Evolutionary conservation across 2,888 invertebrate species (phyloP), one percentile per base, ranked within the genome.

Genomic region (Sepioteuthis lessoniana): DNA sequence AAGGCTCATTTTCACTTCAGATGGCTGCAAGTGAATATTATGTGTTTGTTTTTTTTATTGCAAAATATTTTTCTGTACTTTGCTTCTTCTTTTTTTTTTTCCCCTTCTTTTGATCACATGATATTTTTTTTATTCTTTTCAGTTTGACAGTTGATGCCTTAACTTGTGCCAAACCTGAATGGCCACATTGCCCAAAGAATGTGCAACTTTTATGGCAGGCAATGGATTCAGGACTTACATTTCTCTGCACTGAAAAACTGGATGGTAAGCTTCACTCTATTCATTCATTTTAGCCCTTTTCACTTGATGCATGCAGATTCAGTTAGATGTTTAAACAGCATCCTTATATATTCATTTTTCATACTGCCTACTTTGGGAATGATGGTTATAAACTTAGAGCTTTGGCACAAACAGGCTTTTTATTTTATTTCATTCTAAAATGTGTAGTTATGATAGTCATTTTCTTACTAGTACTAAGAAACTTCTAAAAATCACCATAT

Each of bases 151-250:
- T 92, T 25, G 35, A 42, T 5, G 92, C 92, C n/a, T 47, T 92
- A 92, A 5, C 21, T 42, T 92, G 92, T 92, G 92, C 92, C 46
- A 92, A 92, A 92, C n/a, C 42, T 42, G 92, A 92, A 42, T 92
- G 92, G 92, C 92, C 92, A n/a, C n/a, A 13, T 4, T 92, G 92
- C 21, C 46, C 92, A 92, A 92, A 42, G 13, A 92, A 92, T n/a
- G 92, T 92, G 38, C 42, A 92, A 28, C 92, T 92, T 31, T 47
- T 92, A 92, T 92, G 92, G 92, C 46, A 92, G 38, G 92, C 92
- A 16, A 92, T 92, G 92, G 92, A 92, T 92, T 92, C 92, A 42
- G 92, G 92, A 42, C 47, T 92, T n/a, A n/a, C 92, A 4, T 92
- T 92, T 47, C 47, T 92, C n/a, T 92, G 92, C 47, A 92, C 92